Percentiles rank a stretch among this genome's conserved stretches.
These are phyloP conservation scores for Echinometra lucunter DNA, from an alignment of 53 echinoderm and acorn worm genomes.

Conservation along the genomic window DNA sequence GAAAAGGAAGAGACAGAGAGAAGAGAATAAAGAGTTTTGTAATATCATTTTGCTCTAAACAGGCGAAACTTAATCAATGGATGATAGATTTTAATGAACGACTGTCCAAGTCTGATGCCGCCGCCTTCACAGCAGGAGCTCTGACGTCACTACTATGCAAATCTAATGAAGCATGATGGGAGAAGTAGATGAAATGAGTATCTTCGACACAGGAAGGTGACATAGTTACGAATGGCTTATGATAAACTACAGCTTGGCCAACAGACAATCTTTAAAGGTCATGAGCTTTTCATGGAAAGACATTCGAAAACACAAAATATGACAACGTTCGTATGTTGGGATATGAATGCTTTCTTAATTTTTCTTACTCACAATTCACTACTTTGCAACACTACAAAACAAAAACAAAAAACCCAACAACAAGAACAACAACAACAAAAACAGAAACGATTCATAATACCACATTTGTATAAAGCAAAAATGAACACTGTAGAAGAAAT, in stretches of 20 bases:
- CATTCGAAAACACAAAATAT: background rate
- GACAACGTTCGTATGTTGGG: background rate
- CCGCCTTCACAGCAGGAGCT: conserved; percentile 3
- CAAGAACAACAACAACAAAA: no score
- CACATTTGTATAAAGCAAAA: no score
- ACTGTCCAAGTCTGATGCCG: conserved; percentile 32
- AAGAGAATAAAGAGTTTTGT: no score
- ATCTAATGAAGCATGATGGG: conserved; percentile 27
- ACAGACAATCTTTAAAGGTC: conserved; percentile 18
- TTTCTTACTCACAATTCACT: no score
- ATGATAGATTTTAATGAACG: conserved; percentile 19
- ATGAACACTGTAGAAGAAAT: no score
- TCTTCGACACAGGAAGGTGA: conserved; percentile 35
- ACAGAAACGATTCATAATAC: no score
- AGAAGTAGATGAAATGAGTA: background rate
- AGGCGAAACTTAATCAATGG: background rate
- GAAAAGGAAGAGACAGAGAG: background rate
- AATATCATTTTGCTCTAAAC: no score
- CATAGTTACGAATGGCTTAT: conserved; percentile 13
- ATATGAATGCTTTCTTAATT: no score
- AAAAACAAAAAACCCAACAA: no score
- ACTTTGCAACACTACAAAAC: no score
- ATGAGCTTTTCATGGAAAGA: background rate
- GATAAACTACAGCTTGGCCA: conserved; percentile 15
- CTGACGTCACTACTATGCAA: conserved; percentile 57